Base-by-base conservation (phyloP, 2,797 vertebrate genomes). In the Intellagama lesueurii region DNA sequence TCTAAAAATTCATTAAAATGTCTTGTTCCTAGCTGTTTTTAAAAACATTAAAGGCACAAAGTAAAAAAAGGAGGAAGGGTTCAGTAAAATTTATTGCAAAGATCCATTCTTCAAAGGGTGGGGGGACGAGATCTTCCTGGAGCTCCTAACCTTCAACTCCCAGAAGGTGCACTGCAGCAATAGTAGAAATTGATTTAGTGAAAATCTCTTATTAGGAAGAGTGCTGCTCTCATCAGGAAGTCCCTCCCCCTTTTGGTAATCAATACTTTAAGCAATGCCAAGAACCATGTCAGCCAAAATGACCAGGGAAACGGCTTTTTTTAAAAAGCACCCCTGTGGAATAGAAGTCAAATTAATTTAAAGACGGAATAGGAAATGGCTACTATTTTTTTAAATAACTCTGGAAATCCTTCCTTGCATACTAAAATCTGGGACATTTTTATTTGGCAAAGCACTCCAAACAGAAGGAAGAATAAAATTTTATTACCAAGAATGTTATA, bases 201-300 rank as follows among this genome's bases (percentile, higher is more conserved):
- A 95, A 96, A 96, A 87, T 85, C 78, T 96, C 94, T 93, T 96
- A 96, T 97, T 97, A 97, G 95, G 79, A 84, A 95, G 94, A 96
- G 94, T 90, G 1, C 93, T 96, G 73, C 26, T 96, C 93, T 96
- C 95, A 92, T 95, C 81, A 72, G 84, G 76, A 95, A 94, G 93
- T 90, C 95, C 96, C 94, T 94, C 95, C 95, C 92, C n/a, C 92
- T 73, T 85, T 86, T 94, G 60, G 91, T 90, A 95, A 96, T 97
- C 96, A 96, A 96, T 97, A 96, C 95, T 95, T 96, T 94, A 96
- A 96, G 94, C 90, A 95, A 94, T 94, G 94, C 94, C 94, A 96
- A 96, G 95, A 96, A 94, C 93, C 87, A 88, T 89, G 81, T 94
- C 95, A 95, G 93, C 94, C 95, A 95, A 96, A 95, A 95, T 90